A percentile compares a stretch with the other conserved stretches of the same genome.
These are phyloP conservation scores for Phoenicopterus ruber DNA, from an alignment of 2,113 vertebrate genomes.

Conservation along the genomic window DNA sequence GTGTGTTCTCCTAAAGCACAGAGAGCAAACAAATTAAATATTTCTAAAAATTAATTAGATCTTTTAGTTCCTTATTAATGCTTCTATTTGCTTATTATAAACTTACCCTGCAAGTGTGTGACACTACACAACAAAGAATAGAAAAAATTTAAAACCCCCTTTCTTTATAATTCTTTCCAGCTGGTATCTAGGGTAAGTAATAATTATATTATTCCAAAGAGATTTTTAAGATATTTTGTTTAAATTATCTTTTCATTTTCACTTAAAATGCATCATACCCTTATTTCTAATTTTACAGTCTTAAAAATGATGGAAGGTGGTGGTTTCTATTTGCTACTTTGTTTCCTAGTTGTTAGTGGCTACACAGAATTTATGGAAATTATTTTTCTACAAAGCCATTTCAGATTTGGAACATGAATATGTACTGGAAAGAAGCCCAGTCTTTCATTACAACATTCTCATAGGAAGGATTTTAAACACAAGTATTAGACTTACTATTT, in stretches of 20 bases:
- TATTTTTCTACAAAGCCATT: neutral
- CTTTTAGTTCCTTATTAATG: neutral
- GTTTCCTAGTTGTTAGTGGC: neutral
- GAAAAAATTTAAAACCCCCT: accelerated
- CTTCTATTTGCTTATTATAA: neutral
- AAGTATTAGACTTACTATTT: slow-evolving; percentile 3
- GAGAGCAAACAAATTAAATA: neutral
- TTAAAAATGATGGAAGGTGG: neutral
- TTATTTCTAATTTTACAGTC: neutral
- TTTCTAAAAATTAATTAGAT: neutral
- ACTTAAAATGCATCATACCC: neutral
- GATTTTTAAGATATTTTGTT: neutral
- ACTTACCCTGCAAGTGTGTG: neutral
- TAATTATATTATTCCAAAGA: neutral
- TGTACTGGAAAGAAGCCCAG: neutral
- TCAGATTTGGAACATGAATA: neutral
- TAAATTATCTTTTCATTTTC: neutral
- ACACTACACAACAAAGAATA: neutral
- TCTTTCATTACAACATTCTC: neutral
- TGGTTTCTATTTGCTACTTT: neutral
- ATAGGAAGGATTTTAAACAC: neutral
- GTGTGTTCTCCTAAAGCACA: neutral
- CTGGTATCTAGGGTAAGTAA: neutral
- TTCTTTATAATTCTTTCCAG: neutral
- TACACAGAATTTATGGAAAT: neutral